A percentile compares a stretch with the other conserved stretches of the same genome.
Conservation (phyloP, 2,888 invertebrate species). For the Hypomecis punctinalis region DNA sequence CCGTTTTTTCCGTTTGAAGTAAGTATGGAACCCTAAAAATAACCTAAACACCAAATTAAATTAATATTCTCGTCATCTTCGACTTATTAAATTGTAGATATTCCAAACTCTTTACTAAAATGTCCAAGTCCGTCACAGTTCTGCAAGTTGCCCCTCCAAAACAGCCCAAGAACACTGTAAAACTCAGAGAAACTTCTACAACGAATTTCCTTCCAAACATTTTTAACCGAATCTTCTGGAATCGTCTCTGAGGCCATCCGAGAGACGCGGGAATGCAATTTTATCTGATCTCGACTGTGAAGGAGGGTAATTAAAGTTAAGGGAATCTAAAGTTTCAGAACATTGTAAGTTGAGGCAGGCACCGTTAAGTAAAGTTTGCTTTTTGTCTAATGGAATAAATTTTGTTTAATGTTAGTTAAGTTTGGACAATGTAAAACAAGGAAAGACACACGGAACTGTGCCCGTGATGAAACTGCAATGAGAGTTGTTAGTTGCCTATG, state of each 20-base stretch:
- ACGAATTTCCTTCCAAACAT: conserved; percentile 11
- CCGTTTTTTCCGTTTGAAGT: too few species aligned
- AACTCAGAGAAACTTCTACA: conserved; percentile 10
- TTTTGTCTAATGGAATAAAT: conserved; percentile 39
- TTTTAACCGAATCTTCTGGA: conserved; percentile 23
- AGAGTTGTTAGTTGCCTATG: conserved; percentile 21
- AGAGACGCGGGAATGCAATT: conserved; percentile 60
- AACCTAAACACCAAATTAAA: too few species aligned
- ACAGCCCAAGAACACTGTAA: neutral
- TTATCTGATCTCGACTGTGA: conserved; percentile 57
- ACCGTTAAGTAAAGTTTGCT: conserved; percentile 32
- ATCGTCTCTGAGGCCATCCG: conserved; percentile 9
- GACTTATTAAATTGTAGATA: too few species aligned
- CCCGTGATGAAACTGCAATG: conserved; percentile 21
- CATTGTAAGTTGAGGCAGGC: conserved; percentile 48
- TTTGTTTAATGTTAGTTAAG: conserved; percentile 29
- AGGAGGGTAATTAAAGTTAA: conserved; percentile 62
- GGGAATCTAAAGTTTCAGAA: conserved; percentile 51
- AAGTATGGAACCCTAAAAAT: too few species aligned
- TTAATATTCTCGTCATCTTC: too few species aligned
- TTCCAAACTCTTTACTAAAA: too few species aligned
- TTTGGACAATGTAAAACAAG: conserved; percentile 32
- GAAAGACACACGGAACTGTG: conserved; percentile 21
- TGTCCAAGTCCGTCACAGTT: too few species aligned
- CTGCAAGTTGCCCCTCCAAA: neutral